phyloP scores from a whole-genome alignment of 2,888 invertebrate genomes.

The Thymelicus acteon region DNA sequence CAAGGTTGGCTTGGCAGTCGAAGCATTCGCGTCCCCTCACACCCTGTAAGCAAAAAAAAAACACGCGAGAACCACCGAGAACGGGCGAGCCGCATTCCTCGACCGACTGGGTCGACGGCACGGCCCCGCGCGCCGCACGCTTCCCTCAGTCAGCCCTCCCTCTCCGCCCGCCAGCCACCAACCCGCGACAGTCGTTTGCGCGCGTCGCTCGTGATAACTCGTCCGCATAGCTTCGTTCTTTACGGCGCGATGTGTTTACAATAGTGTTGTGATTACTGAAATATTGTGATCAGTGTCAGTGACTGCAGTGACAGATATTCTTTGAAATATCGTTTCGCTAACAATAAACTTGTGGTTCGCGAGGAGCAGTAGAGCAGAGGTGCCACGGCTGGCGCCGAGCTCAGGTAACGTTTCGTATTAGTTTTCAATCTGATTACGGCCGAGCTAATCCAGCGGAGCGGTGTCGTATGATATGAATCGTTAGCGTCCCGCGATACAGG shows the following conservation, averaged over 20 bases:
- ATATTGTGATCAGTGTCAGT: slow-evolving; percentile 65
- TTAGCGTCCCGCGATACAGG: slow-evolving; percentile 52
- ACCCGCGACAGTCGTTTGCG: slow-evolving; percentile 70
- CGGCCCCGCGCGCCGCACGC: slow-evolving; percentile 60
- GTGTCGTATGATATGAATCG: slow-evolving; percentile 48
- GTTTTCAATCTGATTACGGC: slow-evolving; percentile 72
- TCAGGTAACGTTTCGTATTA: slow-evolving; percentile 75
- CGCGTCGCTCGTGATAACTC: slow-evolving; percentile 67
- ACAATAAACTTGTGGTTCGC: slow-evolving; percentile 60
- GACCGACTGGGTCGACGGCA: slow-evolving; percentile 78
- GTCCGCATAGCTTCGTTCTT: slow-evolving; percentile 58
- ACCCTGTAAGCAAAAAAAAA: slow-evolving; percentile 67
- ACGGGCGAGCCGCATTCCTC: slow-evolving; percentile 79
- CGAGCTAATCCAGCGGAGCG: slow-evolving; percentile 58
- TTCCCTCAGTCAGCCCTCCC: slow-evolving; percentile 39
- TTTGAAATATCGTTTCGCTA: slow-evolving; percentile 41
- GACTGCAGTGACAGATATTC: slow-evolving; percentile 56
- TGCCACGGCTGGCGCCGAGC: slow-evolving; percentile 78
- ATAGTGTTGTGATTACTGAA: slow-evolving; percentile 70
- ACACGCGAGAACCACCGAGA: slow-evolving; percentile 75
- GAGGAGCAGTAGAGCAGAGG: slow-evolving; percentile 53
- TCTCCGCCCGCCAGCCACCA: slow-evolving; percentile 23
- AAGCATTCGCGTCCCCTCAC: slow-evolving; percentile 48
- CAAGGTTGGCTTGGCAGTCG: slow-evolving; percentile 37
- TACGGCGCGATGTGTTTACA: slow-evolving; percentile 77